Conservation (phyloP, 2,888 invertebrate genomes). For the Drepanosiphum platanoidis region DNA sequence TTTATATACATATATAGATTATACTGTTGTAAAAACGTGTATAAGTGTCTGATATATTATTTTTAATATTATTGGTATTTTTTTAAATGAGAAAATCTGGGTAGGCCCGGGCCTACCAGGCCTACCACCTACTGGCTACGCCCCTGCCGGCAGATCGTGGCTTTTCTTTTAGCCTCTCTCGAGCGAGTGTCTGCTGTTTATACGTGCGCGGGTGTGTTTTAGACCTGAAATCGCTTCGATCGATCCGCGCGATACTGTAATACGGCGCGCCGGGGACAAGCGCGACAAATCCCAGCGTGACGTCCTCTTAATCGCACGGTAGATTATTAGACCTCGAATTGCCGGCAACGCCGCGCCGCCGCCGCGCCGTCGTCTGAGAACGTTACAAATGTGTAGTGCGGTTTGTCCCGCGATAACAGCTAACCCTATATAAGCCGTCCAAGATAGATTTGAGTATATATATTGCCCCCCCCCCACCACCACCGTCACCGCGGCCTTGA, state of each 20-base stretch:
- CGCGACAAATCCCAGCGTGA: not conserved
- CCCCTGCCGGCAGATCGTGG: too few species aligned
- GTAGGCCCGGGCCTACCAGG: too few species aligned
- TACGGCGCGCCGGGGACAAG: not conserved
- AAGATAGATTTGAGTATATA: not conserved
- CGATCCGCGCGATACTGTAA: not conserved
- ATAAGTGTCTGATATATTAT: too few species aligned
- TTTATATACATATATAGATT: too few species aligned
- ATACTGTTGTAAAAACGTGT: too few species aligned
- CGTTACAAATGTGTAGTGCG: not conserved
- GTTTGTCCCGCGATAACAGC: not conserved
- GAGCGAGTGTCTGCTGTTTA: too few species aligned
- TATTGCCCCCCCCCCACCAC: too few species aligned
- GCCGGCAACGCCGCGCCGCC: too few species aligned
- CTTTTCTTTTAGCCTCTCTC: too few species aligned
- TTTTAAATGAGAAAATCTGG: too few species aligned
- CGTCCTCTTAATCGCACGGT: not conserved
- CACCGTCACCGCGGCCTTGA: not conserved
- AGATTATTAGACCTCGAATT: conserved; percentile 6
- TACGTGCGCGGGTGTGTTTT: not conserved
- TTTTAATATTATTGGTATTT: too few species aligned
- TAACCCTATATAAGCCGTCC: not conserved
- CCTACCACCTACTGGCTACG: too few species aligned
- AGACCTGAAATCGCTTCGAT: not conserved
- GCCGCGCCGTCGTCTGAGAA: not conserved